Conservation (phyloP, 2,888 invertebrate genomes). For the Erebia aethiops region DNA sequence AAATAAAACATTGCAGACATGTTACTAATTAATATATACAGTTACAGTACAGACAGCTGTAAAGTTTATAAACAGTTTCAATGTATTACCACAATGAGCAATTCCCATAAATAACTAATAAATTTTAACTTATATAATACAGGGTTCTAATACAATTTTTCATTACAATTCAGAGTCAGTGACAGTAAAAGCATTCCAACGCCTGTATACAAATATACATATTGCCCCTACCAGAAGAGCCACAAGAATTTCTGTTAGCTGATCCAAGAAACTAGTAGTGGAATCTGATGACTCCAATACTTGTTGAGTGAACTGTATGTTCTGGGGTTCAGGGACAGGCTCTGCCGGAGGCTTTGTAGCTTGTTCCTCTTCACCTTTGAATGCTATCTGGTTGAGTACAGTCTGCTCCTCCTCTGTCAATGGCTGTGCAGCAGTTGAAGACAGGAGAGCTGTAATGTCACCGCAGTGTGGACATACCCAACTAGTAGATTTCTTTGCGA, state of each 20-base stretch:
- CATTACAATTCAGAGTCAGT: constrained; percentile 62
- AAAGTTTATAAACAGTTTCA: neutral
- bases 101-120: constrained; percentile 8
- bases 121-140: constrained; percentile 19
- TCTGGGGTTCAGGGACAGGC: constrained; percentile 57
- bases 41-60: neutral
- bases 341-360: constrained; percentile 63
- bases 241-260: constrained; percentile 70
- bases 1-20: constrained; percentile 2
- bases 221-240: constrained; percentile 73
- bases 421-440: constrained; percentile 75
- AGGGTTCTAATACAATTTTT: neutral
- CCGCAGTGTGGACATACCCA: constrained; percentile 75
- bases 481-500: constrained; percentile 88
- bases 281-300: constrained; percentile 68
- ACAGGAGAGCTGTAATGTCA: constrained; percentile 65
- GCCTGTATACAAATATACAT: constrained; percentile 73
- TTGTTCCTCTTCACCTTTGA: constrained; percentile 77
- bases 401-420: constrained; percentile 77
- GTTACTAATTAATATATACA: neutral
- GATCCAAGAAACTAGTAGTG: constrained; percentile 68
- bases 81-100: neutral
- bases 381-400: constrained; percentile 76
- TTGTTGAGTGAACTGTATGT: constrained; percentile 45
- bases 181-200: constrained; percentile 62